Conservation (phyloP, 2,888 invertebrate genomes). For the Melikaiella ostensackeni region DNA sequence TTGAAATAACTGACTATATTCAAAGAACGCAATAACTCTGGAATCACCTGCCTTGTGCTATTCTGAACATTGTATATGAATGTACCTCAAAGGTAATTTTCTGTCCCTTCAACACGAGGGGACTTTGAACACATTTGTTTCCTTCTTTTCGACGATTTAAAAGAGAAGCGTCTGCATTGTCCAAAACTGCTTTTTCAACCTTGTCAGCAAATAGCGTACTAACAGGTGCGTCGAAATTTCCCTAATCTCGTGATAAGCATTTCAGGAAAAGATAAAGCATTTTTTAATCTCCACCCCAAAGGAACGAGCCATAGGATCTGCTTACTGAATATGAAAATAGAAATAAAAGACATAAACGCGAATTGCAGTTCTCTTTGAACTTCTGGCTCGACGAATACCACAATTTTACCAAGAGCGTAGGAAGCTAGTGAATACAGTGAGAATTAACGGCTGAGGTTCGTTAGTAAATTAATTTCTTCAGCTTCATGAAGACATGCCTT, state of each 20-base stretch:
- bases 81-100: constrained; percentile 7
- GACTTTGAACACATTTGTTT: constrained; percentile 7
- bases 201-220: neutral
- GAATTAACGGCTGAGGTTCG: neutral
- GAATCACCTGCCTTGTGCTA: neutral
- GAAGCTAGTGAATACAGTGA: constrained; percentile 1
- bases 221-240: constrained; percentile 1
- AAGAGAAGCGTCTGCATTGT: neutral
- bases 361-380: neutral
- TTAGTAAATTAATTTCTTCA: constrained; percentile 7
- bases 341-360: constrained; percentile 3
- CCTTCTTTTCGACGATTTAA: neutral
- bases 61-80: neutral
- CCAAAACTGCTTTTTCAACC: neutral
- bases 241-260: constrained; percentile 7
- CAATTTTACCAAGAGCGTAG: neutral
- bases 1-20: constrained; percentile 7
- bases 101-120: neutral
- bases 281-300: neutral
- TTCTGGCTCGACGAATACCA: constrained; percentile 1
- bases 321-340: neutral
- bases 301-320: constrained; percentile 2
- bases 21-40: neutral
- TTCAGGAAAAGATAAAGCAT: neutral
- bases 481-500: neutral